A percentile compares a stretch with the other conserved stretches of the same genome.
These are phyloP conservation scores for Arremon aurantiirostris DNA, from an alignment of 2,797 vertebrate genomes.

Conservation along the genomic window DNA sequence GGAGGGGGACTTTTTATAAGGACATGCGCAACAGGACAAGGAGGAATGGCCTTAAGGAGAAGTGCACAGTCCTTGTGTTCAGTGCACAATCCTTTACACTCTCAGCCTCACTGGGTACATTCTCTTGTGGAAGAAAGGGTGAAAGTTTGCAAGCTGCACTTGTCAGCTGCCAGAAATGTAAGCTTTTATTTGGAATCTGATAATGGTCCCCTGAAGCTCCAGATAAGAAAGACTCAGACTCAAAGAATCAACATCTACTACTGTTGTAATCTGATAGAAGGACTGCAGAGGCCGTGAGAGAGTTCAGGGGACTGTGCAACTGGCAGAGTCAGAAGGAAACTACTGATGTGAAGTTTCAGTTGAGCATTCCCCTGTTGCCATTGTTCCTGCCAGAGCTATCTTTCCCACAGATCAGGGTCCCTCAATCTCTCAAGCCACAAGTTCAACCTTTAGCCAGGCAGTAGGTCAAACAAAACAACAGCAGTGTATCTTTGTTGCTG, in stretches of 20 bases:
- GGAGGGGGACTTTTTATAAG: not conserved
- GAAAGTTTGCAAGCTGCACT: not conserved
- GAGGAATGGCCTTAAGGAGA: not conserved
- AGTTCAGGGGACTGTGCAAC: not conserved
- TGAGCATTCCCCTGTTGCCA: not conserved
- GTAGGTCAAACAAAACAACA: not conserved
- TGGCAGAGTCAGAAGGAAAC: not conserved
- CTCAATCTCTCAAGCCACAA: not conserved
- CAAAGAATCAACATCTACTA: not conserved
- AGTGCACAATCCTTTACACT: not conserved
- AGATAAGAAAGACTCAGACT: not conserved
- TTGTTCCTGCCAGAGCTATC: not conserved
- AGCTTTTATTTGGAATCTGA: not conserved
- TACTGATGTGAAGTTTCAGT: not conserved
- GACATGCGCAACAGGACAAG: rapidly evolving
- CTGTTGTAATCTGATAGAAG: not conserved
- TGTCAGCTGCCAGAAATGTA: not conserved
- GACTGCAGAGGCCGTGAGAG: not conserved
- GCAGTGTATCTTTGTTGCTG: not conserved
- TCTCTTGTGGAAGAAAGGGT: not conserved
- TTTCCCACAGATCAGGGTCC: not conserved
- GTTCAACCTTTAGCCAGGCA: not conserved
- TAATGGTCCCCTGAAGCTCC: not conserved
- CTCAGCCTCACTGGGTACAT: not conserved
- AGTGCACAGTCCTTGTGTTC: not conserved